A percentile compares a stretch with the other conserved stretches of the same genome.
phyloP scores from a whole-genome alignment of 30 jellyfish, hydroid and myxozoan species.

The Chrysaora quinquecirrha region DNA sequence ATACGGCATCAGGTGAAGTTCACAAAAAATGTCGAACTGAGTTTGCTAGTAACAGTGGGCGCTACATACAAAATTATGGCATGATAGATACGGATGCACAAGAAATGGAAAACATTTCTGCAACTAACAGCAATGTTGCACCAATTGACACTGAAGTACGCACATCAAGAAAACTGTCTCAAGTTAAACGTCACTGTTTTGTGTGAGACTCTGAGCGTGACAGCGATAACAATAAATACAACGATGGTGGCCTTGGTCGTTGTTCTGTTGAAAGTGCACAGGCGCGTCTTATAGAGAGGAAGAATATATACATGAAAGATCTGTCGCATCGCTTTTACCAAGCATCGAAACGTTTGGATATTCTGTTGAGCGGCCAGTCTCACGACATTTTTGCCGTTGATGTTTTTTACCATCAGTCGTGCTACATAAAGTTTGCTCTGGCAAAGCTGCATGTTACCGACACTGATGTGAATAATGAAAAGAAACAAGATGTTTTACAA shows the following conservation, averaged over 20 bases:
- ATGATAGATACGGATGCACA: background rate
- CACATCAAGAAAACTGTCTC: background rate
- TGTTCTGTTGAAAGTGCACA: background rate
- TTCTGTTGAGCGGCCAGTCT: slow-evolving; percentile 10
- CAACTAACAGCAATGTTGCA: background rate
- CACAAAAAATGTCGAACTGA: background rate
- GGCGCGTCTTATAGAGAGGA: slow-evolving; percentile 5
- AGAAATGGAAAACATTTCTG: background rate
- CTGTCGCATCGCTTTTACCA: slow-evolving; percentile 2
- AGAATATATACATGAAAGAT: background rate
- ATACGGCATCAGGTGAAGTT: background rate
- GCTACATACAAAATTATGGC: background rate
- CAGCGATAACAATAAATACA: background rate
- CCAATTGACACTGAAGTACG: background rate
- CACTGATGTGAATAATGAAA: background rate
- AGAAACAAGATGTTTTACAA: slow-evolving; percentile 6
- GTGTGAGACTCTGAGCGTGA: background rate
- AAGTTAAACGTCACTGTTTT: background rate
- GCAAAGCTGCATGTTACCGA: background rate
- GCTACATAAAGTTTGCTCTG: slow-evolving; percentile 23
- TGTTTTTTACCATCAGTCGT: slow-evolving; percentile 23
- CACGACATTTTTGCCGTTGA: slow-evolving; percentile 27
- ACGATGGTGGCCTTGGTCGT: too few species aligned
- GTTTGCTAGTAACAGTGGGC: background rate
- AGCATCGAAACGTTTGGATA: slow-evolving; percentile 13